Percentiles rank a stretch among this genome's conserved stretches.
Conservation (phyloP, 2,113 vertebrate genomes). For the Cyanocitta stelleri region DNA sequence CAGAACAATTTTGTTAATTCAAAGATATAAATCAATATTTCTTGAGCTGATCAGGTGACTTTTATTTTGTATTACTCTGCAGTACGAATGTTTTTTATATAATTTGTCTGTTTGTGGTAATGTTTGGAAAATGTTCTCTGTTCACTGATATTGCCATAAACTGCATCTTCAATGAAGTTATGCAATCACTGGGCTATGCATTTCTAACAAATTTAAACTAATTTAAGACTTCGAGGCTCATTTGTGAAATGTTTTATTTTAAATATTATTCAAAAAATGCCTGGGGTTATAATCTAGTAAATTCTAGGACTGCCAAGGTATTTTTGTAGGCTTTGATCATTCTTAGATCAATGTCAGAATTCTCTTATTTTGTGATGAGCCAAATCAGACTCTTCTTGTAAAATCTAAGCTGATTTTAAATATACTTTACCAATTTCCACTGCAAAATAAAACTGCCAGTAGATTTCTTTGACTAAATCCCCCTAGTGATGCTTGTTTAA, state of each 20-base stretch:
- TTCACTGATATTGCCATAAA: background rate
- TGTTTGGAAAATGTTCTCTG: slow-evolving; percentile 8
- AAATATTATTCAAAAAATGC: background rate
- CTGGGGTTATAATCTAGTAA: slow-evolving; percentile 16
- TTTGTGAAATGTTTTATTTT: slow-evolving; percentile 17
- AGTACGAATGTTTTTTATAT: background rate
- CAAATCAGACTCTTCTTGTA: background rate
- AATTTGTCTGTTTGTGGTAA: background rate
- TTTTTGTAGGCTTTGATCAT: background rate
- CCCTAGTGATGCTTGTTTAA: background rate
- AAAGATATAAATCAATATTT: background rate
- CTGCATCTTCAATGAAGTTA: background rate
- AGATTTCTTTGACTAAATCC: background rate
- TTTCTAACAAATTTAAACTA: background rate
- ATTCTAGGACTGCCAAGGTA: background rate
- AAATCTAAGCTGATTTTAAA: background rate
- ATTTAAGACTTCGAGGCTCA: background rate
- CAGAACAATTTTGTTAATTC: background rate
- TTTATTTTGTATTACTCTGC: slow-evolving; percentile 7
- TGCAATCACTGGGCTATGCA: background rate
- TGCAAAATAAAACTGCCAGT: background rate
- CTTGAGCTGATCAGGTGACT: background rate
- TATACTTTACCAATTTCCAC: background rate
- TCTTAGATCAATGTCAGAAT: background rate
- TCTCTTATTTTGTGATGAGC: background rate